These are phyloP conservation scores for Synodontis membranacea DNA, from an alignment of 2,113 vertebrate genomes.

Conservation along the genomic window DNA sequence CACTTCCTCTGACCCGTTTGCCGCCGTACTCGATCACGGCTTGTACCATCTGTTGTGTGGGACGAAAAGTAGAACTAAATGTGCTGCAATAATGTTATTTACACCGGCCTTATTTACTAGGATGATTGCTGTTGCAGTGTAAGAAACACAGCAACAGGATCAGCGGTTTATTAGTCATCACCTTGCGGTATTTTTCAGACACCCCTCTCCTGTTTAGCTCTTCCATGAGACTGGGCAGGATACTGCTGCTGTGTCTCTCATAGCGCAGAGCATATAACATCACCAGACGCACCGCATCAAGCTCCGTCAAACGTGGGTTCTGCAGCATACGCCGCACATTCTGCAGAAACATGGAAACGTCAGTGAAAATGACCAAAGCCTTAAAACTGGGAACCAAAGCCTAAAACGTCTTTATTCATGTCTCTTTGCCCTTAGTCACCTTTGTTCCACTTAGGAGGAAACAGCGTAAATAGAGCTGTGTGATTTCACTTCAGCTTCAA, in stretches of 20 bases:
- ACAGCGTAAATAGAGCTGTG: background rate
- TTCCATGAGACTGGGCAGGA: conserved; percentile 78
- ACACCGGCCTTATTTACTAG: background rate
- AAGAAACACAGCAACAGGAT: background rate
- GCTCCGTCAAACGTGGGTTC: conserved; percentile 79
- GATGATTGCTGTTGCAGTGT: background rate
- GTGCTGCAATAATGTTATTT: background rate
- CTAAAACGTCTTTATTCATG: too few species aligned
- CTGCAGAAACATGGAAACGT: conserved; percentile 62
- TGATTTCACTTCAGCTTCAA: conserved; percentile 10
- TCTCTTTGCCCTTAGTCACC: background rate
- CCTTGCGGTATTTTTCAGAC: conserved; percentile 82
- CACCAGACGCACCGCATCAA: conserved; percentile 85
- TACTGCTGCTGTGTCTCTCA: conserved; percentile 86
- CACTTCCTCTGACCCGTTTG: conserved; percentile 87
- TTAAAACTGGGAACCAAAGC: background rate
- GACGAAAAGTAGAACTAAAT: background rate
- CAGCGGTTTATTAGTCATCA: conserved; percentile 64
- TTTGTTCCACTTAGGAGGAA: background rate
- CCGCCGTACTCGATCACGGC: conserved; percentile 89
- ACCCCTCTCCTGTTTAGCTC: conserved; percentile 82
- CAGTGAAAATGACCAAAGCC: background rate
- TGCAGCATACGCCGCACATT: conserved; percentile 86
- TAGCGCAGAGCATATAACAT: conserved; percentile 93
- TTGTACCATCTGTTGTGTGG: conserved; percentile 79